phyloP scores from a whole-genome alignment of 2,888 invertebrate species.

The Trisateles emortualis region DNA sequence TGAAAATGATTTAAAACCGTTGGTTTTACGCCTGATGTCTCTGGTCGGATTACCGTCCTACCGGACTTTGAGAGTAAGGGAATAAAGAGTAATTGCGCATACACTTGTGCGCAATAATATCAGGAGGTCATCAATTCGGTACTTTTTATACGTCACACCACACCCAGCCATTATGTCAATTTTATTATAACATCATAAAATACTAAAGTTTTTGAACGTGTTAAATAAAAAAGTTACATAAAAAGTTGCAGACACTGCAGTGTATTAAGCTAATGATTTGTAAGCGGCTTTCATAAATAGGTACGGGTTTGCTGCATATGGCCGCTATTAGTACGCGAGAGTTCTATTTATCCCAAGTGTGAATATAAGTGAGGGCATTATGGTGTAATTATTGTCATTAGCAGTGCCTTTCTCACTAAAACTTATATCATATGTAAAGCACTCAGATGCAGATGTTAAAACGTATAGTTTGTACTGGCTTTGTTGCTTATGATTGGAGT shows the following conservation, averaged over 20 bases:
- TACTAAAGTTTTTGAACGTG: no score
- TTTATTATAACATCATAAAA: no score
- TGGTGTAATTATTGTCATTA: conserved; percentile 33
- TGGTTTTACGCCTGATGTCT: no score
- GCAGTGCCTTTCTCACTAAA: conserved; percentile 21
- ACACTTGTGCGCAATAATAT: no score
- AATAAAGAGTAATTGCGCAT: no score
- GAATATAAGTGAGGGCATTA: conserved; percentile 41
- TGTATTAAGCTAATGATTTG: background rate
- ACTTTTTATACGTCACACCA: no score
- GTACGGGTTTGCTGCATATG: background rate
- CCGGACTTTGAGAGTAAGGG: no score
- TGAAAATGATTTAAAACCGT: no score
- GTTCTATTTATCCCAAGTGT: conserved; percentile 34
- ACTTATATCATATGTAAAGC: conserved; percentile 9
- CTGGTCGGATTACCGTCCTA: no score
- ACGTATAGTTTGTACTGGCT: background rate
- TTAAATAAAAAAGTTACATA: no score
- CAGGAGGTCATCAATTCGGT: no score
- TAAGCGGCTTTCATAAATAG: background rate
- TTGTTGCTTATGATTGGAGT: background rate
- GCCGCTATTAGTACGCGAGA: conserved; percentile 11
- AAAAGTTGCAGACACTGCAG: background rate
- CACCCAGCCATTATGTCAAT: no score
- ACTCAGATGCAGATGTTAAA: background rate